Conservation (phyloP, 1,140 invertebrate genomes). For the Drosophila mauritiana region DNA sequence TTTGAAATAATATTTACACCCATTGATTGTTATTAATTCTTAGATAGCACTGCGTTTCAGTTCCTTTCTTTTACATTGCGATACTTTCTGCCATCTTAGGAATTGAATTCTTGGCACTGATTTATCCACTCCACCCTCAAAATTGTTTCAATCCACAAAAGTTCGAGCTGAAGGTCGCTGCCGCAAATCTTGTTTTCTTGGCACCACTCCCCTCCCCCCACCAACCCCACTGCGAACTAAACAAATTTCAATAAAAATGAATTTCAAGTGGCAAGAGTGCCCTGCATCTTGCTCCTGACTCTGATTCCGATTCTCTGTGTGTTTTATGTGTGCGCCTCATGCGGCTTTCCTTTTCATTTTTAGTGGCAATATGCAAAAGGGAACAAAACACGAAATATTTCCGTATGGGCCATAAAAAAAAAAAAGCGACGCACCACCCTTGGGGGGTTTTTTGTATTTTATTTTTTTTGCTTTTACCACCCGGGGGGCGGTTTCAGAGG, state of each 20-base stretch:
- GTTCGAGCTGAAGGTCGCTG: constrained; percentile 16
- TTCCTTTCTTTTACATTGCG: background rate
- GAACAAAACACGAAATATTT: constrained; percentile 65
- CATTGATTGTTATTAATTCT: constrained; percentile 15
- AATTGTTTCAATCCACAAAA: constrained; percentile 6
- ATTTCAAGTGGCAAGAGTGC: constrained; percentile 66
- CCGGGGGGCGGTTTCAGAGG: background rate
- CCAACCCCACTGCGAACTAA: constrained; percentile 50
- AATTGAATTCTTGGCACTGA: constrained; percentile 13
- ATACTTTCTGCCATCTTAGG: background rate
- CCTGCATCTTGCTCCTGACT: background rate
- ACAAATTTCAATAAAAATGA: constrained; percentile 80
- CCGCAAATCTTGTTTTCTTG: constrained; percentile 24
- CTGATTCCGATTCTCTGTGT: background rate
- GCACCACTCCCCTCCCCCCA: background rate
- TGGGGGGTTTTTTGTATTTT: background rate
- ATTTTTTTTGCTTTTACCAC: background rate
- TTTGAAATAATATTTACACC: constrained; percentile 1
- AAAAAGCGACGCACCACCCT: constrained; percentile 9
- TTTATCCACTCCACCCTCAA: background rate
- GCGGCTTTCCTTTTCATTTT: constrained; percentile 70
- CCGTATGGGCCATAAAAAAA: constrained; percentile 76
- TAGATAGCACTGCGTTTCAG: background rate
- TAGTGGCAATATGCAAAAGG: constrained; percentile 76
- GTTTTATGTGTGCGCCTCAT: constrained; percentile 67